Conservation (phyloP, 2,113 vertebrate species). For the Syrrhaptes paradoxus region DNA sequence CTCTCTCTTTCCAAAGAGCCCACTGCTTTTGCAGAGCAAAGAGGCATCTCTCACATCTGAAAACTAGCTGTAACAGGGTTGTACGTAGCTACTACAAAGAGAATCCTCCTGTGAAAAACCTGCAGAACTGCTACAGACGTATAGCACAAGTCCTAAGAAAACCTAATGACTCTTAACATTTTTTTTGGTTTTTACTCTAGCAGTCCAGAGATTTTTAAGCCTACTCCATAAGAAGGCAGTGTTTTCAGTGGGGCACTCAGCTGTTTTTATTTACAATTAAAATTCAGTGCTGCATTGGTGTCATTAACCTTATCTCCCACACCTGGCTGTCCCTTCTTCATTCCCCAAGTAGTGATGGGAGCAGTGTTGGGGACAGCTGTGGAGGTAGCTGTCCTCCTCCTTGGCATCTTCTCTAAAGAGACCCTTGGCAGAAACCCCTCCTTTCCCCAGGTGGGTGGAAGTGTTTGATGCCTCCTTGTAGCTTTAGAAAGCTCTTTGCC, state of each 20-base stretch:
- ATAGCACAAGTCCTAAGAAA: not conserved
- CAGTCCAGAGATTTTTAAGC: not conserved
- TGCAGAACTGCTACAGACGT: not conserved
- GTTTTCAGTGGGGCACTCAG: not conserved
- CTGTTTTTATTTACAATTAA: not conserved
- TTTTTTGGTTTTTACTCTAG: not conserved
- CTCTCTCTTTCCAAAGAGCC: not conserved
- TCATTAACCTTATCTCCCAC: not conserved
- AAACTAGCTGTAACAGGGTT: not conserved
- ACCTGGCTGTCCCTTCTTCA: not conserved
- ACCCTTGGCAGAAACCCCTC: not conserved
- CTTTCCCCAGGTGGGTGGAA: not conserved
- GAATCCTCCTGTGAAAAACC: not conserved
- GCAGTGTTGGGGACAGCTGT: not conserved
- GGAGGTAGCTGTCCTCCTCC: not conserved
- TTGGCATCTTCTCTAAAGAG: not conserved
- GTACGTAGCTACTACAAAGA: not conserved
- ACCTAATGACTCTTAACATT: not conserved
- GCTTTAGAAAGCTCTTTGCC: not conserved
- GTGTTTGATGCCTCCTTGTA: not conserved
- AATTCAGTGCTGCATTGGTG: not conserved
- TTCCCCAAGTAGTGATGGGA: not conserved
- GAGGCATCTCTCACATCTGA: not conserved
- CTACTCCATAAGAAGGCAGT: not conserved
- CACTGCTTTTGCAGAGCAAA: not conserved